Percentiles rank a stretch among this genome's conserved stretches.
phyloP scores from a whole-genome alignment of 2,113 vertebrate species.

The Saimiri boliviensis region DNA sequence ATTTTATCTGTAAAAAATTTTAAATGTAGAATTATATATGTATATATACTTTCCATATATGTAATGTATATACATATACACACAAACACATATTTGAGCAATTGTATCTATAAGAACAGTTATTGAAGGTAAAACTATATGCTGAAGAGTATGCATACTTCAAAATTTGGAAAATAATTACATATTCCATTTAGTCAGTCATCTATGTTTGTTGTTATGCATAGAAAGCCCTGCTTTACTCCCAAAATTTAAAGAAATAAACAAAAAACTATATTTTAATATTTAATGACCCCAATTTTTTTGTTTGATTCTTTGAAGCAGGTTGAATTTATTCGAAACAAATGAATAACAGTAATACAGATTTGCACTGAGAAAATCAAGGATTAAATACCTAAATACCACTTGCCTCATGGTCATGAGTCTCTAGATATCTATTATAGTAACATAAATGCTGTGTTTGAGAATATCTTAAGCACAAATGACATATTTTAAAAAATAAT shows the following conservation, averaged over 20 bases:
- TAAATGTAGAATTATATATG: constrained; percentile 1
- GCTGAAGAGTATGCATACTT: not conserved
- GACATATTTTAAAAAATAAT: not conserved
- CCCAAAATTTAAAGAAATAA: not conserved
- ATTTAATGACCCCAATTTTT: constrained; percentile 33
- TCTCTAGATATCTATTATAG: not conserved
- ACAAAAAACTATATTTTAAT: not conserved
- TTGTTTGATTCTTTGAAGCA: not conserved
- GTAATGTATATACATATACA: not conserved
- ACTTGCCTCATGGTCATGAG: not conserved
- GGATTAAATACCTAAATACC: not conserved
- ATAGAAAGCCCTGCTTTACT: not conserved
- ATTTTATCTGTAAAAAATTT: not conserved
- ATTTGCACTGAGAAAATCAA: not conserved
- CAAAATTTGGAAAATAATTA: not conserved
- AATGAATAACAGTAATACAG: not conserved
- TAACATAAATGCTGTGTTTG: not conserved
- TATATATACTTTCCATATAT: not conserved
- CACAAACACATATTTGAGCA: not conserved
- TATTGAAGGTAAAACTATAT: constrained; percentile 1
- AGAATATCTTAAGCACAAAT: not conserved
- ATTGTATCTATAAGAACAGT: not conserved
- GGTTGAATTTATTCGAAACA: not conserved
- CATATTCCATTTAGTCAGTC: not conserved
- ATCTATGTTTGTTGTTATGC: not conserved